These are phyloP conservation scores for Cerastis leucographa DNA, from an alignment of 2,888 invertebrate species.

Conservation along the genomic window DNA sequence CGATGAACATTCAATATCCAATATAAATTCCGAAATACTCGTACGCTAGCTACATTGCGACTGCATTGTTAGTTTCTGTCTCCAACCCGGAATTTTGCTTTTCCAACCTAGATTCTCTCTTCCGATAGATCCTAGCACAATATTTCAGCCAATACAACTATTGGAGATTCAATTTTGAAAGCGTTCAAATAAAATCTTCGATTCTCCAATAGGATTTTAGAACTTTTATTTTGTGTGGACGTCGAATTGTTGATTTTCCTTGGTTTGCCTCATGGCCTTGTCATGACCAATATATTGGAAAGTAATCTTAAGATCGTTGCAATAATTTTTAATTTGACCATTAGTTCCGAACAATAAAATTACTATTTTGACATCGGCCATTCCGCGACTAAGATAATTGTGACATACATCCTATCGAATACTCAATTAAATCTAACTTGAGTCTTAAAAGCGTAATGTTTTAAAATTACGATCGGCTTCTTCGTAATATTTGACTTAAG, in stretches of 20 bases:
- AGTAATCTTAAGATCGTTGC: constrained; percentile 18
- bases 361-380: constrained; percentile 22
- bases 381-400: constrained; percentile 11
- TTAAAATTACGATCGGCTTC: constrained; percentile 10
- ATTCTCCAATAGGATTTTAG: neutral
- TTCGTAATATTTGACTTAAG: neutral
- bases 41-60: neutral
- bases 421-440: neutral
- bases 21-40: constrained; percentile 15
- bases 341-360: constrained; percentile 46
- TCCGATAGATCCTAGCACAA: constrained; percentile 25
- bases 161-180: constrained; percentile 20
- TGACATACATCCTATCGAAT: neutral
- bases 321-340: constrained; percentile 35
- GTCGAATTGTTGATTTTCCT: neutral
- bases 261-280: neutral
- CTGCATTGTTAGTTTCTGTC: constrained; percentile 5
- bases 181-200: constrained; percentile 32
- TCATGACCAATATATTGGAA: constrained; percentile 14
- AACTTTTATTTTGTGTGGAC: constrained; percentile 11
- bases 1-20: constrained; percentile 9
- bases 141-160: constrained; percentile 22
- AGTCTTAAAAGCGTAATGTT: constrained; percentile 12
- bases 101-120: constrained; percentile 10
- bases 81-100: constrained; percentile 1